A percentile compares a stretch with the other conserved stretches of the same genome.
Conservation (phyloP, 2,113 vertebrate genomes). For the Beaufortia kweichowensis region DNA sequence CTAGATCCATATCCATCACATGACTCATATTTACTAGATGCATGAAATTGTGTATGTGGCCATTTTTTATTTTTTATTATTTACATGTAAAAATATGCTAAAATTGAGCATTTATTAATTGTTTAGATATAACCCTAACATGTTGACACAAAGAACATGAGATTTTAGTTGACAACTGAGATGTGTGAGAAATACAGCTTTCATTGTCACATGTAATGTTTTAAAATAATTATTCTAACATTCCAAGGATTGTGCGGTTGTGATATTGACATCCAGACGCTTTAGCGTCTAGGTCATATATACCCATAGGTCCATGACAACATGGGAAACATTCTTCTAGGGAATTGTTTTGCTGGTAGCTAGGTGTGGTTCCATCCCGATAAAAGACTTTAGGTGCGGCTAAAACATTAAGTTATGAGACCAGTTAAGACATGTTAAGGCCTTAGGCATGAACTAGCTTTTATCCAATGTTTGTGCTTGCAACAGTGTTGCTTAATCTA, state of each 20-base stretch:
- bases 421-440: constrained; percentile 5
- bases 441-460: not conserved
- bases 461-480: no score
- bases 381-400: constrained; percentile 6
- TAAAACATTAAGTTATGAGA: constrained; percentile 1
- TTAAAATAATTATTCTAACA: not conserved
- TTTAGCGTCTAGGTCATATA: not conserved
- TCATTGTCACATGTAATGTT: not conserved
- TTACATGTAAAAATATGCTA: no score
- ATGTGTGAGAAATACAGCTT: not conserved
- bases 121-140: not conserved
- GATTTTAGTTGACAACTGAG: not conserved
- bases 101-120: no score
- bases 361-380: constrained; percentile 17
- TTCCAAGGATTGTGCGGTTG: not conserved
- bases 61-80: no score
- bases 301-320: not conserved
- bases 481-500: not conserved
- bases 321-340: constrained; percentile 1
- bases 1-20: no score
- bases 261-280: not conserved
- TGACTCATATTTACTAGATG: no score
- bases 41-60: no score
- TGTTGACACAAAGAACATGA: not conserved
- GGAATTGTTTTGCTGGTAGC: not conserved